phyloP scores from a whole-genome alignment of 2,797 vertebrate species.

The Chelmon rostratus region DNA sequence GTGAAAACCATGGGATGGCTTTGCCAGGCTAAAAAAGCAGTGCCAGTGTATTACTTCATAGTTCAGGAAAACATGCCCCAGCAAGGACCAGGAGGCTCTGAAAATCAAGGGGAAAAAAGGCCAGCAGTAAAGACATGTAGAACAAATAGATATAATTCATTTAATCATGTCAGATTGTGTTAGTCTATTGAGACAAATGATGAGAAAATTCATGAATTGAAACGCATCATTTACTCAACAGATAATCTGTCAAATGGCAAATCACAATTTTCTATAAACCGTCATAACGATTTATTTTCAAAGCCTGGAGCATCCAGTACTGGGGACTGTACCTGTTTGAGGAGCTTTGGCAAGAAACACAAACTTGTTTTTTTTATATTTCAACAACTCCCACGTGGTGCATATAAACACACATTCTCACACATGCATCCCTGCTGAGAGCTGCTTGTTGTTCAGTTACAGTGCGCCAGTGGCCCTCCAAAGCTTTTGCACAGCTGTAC shows the following conservation, averaged over 20 bases:
- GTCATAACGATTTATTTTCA: constrained; percentile 13
- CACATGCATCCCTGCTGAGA: constrained; percentile 42
- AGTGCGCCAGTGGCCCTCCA: constrained; percentile 49
- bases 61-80: constrained; percentile 22
- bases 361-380: constrained; percentile 44
- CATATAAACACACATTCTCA: constrained; percentile 34
- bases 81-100: constrained; percentile 15
- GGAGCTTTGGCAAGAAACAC: constrained; percentile 26
- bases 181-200: neutral
- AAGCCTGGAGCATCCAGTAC: constrained; percentile 1
- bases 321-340: constrained; percentile 17
- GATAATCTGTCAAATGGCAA: constrained; percentile 1
- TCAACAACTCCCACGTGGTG: constrained; percentile 57
- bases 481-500: constrained; percentile 77
- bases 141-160: neutral
- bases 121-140: neutral
- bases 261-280: neutral
- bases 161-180: neutral
- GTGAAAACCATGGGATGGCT: constrained; percentile 38
- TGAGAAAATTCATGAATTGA: neutral
- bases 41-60: constrained; percentile 53
- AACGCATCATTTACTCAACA: neutral
- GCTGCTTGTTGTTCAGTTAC: constrained; percentile 72
- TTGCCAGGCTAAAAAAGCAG: constrained; percentile 38
- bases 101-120: constrained; percentile 20